phyloP scores from a whole-genome alignment of 2,888 invertebrate genomes.

The Piscicola geometra region DNA sequence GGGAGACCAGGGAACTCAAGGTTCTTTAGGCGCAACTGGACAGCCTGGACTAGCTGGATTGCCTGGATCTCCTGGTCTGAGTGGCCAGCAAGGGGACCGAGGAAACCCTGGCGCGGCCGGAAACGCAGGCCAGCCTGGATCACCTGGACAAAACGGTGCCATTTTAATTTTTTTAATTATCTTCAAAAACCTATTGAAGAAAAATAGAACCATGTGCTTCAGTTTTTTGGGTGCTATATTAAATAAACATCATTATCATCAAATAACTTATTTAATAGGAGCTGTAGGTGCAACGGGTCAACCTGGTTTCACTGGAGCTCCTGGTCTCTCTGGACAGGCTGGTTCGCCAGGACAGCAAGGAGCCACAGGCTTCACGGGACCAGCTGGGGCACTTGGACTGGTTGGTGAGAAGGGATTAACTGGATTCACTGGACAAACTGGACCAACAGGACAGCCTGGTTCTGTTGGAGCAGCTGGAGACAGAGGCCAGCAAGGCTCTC shows the following conservation, averaged over 20 bases:
- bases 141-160: conserved; percentile 15
- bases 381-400: neutral
- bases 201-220: too few relatives aligned
- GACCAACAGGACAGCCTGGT: conserved; percentile 35
- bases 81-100: conserved; percentile 27
- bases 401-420: neutral
- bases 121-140: conserved; percentile 25
- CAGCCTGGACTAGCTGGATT: conserved; percentile 9
- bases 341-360: conserved; percentile 24
- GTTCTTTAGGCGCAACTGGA: conserved; percentile 3
- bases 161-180: neutral
- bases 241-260: neutral
- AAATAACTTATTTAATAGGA: neutral
- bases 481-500: conserved; percentile 31
- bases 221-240: neutral
- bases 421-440: conserved; percentile 15
- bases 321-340: neutral
- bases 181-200: too few relatives aligned
- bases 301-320: conserved; percentile 15
- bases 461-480: conserved; percentile 33
- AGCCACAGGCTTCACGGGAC: conserved; percentile 22
- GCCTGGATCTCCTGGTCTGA: conserved; percentile 22
- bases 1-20: conserved; percentile 31
- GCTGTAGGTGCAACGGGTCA: conserved; percentile 9
- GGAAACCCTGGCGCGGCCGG: conserved; percentile 21